phyloP scores from a whole-genome alignment of 1,140 invertebrate genomes.

The Spodoptera litura region DNA sequence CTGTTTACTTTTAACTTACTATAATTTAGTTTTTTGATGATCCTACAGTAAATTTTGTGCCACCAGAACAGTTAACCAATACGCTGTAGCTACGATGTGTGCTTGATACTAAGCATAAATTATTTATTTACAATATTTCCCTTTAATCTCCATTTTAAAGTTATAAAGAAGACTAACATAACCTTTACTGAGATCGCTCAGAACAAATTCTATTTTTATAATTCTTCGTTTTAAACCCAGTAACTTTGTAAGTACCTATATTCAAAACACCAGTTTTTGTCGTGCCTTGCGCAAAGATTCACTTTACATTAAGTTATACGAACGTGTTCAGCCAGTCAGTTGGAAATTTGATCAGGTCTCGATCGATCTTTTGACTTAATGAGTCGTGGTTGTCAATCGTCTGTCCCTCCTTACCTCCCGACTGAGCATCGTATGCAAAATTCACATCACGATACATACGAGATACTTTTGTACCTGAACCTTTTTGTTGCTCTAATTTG shows the following conservation, averaged over 20 bases:
- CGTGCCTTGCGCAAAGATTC: constrained; percentile 1
- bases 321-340: constrained; percentile 29
- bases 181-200: no score
- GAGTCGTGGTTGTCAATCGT: constrained; percentile 72
- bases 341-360: constrained; percentile 38
- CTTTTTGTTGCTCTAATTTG: constrained; percentile 44
- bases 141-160: no score
- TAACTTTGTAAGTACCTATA: not conserved
- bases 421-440: constrained; percentile 61
- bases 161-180: no score
- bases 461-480: constrained; percentile 10
- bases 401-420: constrained; percentile 51
- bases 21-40: no score
- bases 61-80: no score
- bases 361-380: constrained; percentile 57
- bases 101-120: no score
- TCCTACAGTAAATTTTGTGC: no score
- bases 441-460: constrained; percentile 20
- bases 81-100: no score
- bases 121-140: no score
- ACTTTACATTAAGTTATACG: constrained; percentile 35
- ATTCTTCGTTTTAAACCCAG: no score
- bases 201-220: no score
- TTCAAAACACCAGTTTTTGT: not conserved
- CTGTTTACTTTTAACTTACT: no score